Evolutionary conservation across 2,113 vertebrate genomes (phyloP).

Genomic region (Cathartes aura): DNA sequence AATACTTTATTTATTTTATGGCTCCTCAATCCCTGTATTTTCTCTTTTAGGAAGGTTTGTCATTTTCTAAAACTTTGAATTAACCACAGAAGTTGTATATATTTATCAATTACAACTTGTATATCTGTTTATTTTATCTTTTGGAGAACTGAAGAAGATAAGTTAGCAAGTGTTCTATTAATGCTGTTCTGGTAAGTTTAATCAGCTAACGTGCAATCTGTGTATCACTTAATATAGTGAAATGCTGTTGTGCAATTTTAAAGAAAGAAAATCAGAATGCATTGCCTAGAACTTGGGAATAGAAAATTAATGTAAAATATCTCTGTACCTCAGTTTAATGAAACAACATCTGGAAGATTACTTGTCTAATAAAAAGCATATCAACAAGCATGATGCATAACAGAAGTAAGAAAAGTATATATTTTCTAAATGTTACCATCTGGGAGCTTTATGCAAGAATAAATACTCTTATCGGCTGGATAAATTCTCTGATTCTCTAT

Average conservation of each 20-base stretch:
- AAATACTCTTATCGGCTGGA: neutral
- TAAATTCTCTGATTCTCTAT: neutral
- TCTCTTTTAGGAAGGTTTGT: neutral
- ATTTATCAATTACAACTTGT: neutral
- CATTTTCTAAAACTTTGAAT: neutral
- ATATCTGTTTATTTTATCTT: neutral
- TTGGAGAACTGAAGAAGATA: neutral
- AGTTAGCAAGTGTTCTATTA: neutral
- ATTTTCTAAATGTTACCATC: neutral
- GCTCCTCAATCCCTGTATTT: neutral
- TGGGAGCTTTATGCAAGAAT: conserved; percentile 8
- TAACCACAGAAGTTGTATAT: neutral
- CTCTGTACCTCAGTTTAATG: neutral
- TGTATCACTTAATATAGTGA: neutral
- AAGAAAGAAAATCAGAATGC: neutral
- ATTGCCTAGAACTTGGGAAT: neutral
- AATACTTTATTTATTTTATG: neutral
- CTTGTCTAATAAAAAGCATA: neutral
- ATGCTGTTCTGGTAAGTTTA: neutral
- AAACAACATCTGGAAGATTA: neutral
- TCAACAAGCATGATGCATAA: neutral
- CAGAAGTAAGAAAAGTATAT: neutral
- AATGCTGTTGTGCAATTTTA: neutral
- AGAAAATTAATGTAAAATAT: neutral
- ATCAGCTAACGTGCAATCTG: neutral